phyloP scores from a whole-genome alignment of 1,140 invertebrate species.

The Zaprionus lachaisei region DNA sequence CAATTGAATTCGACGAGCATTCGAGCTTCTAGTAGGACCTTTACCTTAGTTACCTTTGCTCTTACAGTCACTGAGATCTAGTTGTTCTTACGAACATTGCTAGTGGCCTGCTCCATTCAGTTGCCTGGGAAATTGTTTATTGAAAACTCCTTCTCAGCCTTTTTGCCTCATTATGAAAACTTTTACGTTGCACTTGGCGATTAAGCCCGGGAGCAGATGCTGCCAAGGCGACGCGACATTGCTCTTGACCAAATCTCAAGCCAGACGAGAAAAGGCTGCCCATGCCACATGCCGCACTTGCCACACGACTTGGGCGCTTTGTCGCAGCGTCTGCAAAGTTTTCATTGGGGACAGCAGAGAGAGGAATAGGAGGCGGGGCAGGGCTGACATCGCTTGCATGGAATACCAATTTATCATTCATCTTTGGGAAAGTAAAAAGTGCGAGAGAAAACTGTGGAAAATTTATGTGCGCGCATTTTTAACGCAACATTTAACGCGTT shows the following conservation, averaged over 20 bases:
- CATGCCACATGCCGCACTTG: conserved; percentile 15
- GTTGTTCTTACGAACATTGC: not conserved
- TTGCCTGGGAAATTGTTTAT: not conserved
- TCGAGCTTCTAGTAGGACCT: too few species aligned
- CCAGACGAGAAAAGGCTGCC: not conserved
- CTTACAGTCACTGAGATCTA: not conserved
- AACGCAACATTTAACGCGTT: conserved; percentile 79
- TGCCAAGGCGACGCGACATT: conserved; percentile 4
- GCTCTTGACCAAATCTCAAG: conserved; percentile 64
- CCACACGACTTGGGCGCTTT: conserved; percentile 53
- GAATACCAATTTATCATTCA: conserved; percentile 80
- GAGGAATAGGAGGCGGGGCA: not conserved
- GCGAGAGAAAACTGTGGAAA: conserved; percentile 29
- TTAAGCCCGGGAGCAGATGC: conserved; percentile 35
- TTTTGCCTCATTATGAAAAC: conserved; percentile 70
- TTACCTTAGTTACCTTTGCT: too few species aligned
- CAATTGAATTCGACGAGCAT: too few species aligned
- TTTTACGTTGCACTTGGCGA: conserved; percentile 55
- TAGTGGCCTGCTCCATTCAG: not conserved
- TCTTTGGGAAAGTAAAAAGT: conserved; percentile 27
- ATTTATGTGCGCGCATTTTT: conserved; percentile 84
- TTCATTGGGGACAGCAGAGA: conserved; percentile 25
- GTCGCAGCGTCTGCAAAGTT: conserved; percentile 81
- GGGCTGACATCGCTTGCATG: conserved; percentile 31
- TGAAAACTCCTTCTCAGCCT: not conserved